Evolutionary conservation across 2,797 vertebrate species (phyloP), one percentile per base, ranked within the genome.

Genomic region (Cheirogaleus major): DNA sequence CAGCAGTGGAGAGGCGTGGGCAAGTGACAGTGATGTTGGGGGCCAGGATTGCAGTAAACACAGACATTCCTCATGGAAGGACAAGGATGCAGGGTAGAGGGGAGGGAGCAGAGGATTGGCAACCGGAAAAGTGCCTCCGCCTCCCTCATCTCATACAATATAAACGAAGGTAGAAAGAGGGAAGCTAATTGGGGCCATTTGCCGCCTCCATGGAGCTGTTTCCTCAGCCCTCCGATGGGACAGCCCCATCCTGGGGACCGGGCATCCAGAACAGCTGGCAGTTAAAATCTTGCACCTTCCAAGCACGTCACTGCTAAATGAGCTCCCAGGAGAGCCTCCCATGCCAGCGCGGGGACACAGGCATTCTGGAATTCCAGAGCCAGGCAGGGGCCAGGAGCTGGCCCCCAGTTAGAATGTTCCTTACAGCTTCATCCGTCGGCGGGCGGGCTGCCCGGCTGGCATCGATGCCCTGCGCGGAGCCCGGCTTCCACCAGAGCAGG

Each of bases 221-320:
- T 92, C 92, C 70, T 96, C 91, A 38, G 35, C 85, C 22, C 17
- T 50, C 95, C 81, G 3, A 41, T 0, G 91, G 95, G 96, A 81
- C 27, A 1, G 35, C n/a, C 61, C 30, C 22, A 2, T 89, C 22
- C 2, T 5, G 88, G 59, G 67, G 81, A 41, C 32, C 0, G 7
- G 63, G 61, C 73, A 20, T 50, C 69, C 89, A 20, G 92, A 92
- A 3, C 75, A 45, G 38, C 89, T 69, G 89, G 69, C 63, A 30
- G 55, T 85, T 73, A 85, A 75, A 65, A 93, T 43, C 10, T 38
- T 2, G 35, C 75, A 81, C 32, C 0, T 89, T 90, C 79, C 73
- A 72, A 92, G 92, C 75, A 61, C 7, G 4, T 17, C 5, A n/a
- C 80, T 76, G 79, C 73, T 95, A 95, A 98, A 97, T 96, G 95